A percentile compares a stretch with the other conserved stretches of the same genome.
phyloP scores from a whole-genome alignment of 2,888 invertebrate genomes.

The Suillia variegata region DNA sequence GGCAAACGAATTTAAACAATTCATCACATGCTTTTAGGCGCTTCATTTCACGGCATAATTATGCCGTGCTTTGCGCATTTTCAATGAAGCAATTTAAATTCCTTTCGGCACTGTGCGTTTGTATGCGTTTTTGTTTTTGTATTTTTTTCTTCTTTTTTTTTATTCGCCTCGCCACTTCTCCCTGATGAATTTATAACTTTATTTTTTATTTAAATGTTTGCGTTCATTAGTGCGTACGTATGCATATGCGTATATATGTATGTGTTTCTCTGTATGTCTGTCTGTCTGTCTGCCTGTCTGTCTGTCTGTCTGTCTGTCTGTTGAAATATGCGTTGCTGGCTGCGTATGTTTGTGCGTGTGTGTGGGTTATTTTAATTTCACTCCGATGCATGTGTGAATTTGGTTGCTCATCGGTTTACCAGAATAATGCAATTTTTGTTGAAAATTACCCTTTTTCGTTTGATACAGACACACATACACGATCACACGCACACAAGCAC shows the following conservation, averaged over 20 bases:
- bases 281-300: too few species aligned
- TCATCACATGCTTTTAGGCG: constrained; percentile 2
- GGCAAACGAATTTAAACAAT: background rate
- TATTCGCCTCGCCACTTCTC: background rate
- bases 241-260: background rate
- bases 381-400: constrained; percentile 46
- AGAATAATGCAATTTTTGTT: constrained; percentile 45
- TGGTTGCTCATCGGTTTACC: constrained; percentile 45
- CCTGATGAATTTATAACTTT: constrained; percentile 4
- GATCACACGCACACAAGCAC: too few species aligned
- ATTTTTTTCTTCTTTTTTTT: too few species aligned
- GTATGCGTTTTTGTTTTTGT: too few species aligned
- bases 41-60: constrained; percentile 26
- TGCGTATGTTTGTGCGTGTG: background rate
- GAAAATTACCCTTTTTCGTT: constrained; percentile 22
- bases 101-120: constrained; percentile 19
- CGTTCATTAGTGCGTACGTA: background rate
- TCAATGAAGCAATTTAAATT: constrained; percentile 41
- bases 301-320: too few species aligned
- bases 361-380: constrained; percentile 24
- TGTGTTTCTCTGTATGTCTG: background rate
- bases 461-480: too few species aligned
- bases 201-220: too few species aligned
- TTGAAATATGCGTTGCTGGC: too few species aligned
- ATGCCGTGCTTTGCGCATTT: constrained; percentile 24